Conservation (phyloP, 2,113 vertebrate genomes). For the Carettochelys insculpta region DNA sequence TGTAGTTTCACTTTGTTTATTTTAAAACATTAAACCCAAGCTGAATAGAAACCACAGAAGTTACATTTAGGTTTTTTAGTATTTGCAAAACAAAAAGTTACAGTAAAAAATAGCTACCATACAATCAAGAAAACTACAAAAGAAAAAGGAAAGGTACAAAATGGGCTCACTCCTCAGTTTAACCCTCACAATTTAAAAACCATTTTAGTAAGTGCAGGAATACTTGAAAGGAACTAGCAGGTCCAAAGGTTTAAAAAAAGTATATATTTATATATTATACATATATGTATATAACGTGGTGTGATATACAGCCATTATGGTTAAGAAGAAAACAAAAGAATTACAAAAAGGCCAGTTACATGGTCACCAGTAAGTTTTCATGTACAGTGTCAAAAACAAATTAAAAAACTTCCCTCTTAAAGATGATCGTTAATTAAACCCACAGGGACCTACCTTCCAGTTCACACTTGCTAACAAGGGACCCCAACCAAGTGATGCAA, state of each 20-base stretch:
- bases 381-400: constrained; percentile 55
- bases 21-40: constrained; percentile 96
- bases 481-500: constrained; percentile 50
- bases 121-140: constrained; percentile 75
- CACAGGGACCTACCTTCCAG: constrained; percentile 46
- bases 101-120: constrained; percentile 83
- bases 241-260: constrained; percentile 64
- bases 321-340: constrained; percentile 53
- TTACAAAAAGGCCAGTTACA: constrained; percentile 54
- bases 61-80: constrained; percentile 89
- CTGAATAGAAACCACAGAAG: constrained; percentile 93
- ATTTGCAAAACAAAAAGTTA: constrained; percentile 82
- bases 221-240: constrained; percentile 60
- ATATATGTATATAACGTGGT: constrained; percentile 69
- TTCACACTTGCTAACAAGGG: not conserved
- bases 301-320: constrained; percentile 66
- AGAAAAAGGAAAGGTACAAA: constrained; percentile 69
- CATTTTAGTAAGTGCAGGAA: constrained; percentile 71
- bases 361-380: constrained; percentile 56
- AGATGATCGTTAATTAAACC: constrained; percentile 39
- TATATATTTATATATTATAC: constrained; percentile 68
- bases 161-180: constrained; percentile 68
- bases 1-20: constrained; percentile 80
- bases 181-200: constrained; percentile 78
- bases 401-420: constrained; percentile 45